Evolutionary conservation across 2,797 vertebrate species (phyloP), one percentile per base, ranked within the genome.

Genomic region (Myoxocephalus aenaeus): DNA sequence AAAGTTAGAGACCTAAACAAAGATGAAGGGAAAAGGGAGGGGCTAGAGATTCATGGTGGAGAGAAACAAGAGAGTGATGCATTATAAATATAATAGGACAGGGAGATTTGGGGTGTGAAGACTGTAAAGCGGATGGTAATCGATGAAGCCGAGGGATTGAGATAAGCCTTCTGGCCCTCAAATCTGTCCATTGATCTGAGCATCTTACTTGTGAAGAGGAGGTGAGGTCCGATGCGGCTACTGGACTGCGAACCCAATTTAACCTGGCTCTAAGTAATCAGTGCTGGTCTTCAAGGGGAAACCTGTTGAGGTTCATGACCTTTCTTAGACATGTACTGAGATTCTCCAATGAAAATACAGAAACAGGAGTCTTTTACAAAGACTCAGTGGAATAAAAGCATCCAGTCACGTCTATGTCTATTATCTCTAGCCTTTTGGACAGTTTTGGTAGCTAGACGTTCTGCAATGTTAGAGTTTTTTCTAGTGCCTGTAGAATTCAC

Each of bases 171-270:
- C 65, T 72, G 76, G 66, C 69, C 82, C 77, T 83, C 54, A 77
- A 78, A 79, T 80, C 64, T 89, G 84, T 90, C 77, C 81, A 92
- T 92, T 38, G 86, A 92, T 90, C 77, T 14, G 22, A 61, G 57
- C 6, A 32, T 53, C 38, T 85, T 72, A 79, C 75, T 50, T 29
- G n/a, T 53, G 70, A 62, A 8, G 14, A 75, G 71, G 53, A 9
- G 36, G 65, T 48, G 75, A 40, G 77, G 67, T 83, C 79, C 3
- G 27, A 78, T 2, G 10, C 34, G 51, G 46, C 65, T 57, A 6
- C 61, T 32, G 75, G 75, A 86, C 78, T 3, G 2, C 8, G 10
- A 82, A 61, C 66, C 70, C 70, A 84, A 78, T 73, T 86, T 85
- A 83, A 86, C 86, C 84, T 25, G 56, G 65, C 63, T 54, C 27